Evolutionary conservation across 37 sponge, comb jelly and placozoan species (phyloP).

Genomic region (Ephydatia muelleri): DNA sequence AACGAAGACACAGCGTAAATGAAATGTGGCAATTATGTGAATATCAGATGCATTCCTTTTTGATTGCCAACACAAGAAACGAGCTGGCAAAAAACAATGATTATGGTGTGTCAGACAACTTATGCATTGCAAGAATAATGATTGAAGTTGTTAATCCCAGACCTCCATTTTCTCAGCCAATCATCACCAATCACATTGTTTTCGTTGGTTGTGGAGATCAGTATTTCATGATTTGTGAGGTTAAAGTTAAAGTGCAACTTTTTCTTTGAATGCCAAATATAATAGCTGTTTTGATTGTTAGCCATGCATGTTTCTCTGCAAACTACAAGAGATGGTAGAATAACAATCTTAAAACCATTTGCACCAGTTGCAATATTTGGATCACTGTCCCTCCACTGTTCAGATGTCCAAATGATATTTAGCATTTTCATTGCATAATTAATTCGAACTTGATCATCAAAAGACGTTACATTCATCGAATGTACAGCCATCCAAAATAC

Average conservation of each 20-base stretch:
- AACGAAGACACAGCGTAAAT: too few species aligned
- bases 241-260: not conserved
- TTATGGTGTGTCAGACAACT: too few species aligned
- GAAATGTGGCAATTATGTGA: too few species aligned
- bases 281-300: not conserved
- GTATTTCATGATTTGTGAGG: too few species aligned
- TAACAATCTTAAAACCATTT: not conserved
- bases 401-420: not conserved
- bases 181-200: not conserved
- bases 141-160: not conserved
- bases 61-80: too few species aligned
- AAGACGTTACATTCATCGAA: not conserved
- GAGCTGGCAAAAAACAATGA: too few species aligned
- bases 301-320: not conserved
- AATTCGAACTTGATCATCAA: not conserved
- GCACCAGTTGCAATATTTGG: not conserved
- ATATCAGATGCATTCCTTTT: too few species aligned
- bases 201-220: not conserved
- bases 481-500: not conserved
- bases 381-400: not conserved
- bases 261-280: not conserved
- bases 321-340: not conserved
- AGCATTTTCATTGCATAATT: not conserved
- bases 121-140: not conserved
- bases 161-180: not conserved